phyloP scores from a whole-genome alignment of 2,113 vertebrate genomes.

The Equus quagga region DNA sequence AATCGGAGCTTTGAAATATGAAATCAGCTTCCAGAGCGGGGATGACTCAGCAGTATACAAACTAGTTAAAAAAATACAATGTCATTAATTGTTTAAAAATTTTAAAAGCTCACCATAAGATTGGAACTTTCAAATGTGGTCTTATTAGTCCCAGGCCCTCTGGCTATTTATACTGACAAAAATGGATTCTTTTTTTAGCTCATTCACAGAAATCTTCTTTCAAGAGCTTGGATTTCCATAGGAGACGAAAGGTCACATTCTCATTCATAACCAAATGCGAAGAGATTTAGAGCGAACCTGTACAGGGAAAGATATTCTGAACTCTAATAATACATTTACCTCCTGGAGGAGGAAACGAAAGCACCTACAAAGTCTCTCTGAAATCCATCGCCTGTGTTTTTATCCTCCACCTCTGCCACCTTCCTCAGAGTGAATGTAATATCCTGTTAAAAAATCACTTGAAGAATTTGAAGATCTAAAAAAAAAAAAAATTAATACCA shows the following conservation, averaged over 20 bases:
- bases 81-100: slow-evolving; percentile 36
- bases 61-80: slow-evolving; percentile 15
- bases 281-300: slow-evolving; percentile 37
- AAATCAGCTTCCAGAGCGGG: neutral
- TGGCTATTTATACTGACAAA: slow-evolving; percentile 39
- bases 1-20: neutral
- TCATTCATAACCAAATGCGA: slow-evolving; percentile 65
- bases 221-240: slow-evolving; percentile 55
- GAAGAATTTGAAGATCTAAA: slow-evolving; percentile 41
- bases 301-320: slow-evolving; percentile 12
- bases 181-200: slow-evolving; percentile 32
- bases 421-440: neutral
- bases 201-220: slow-evolving; percentile 72
- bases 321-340: slow-evolving; percentile 6
- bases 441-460: neutral
- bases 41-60: slow-evolving; percentile 63
- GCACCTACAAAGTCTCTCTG: neutral
- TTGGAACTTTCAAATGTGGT: neutral
- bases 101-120: slow-evolving; percentile 17
- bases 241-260: slow-evolving; percentile 64
- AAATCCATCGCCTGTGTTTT: neutral
- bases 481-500: neutral
- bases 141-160: slow-evolving; percentile 22
- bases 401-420: neutral
- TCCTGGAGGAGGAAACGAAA: neutral